Conservation (phyloP, 2,888 invertebrate genomes). For the Pycnomerus fuliginosus region DNA sequence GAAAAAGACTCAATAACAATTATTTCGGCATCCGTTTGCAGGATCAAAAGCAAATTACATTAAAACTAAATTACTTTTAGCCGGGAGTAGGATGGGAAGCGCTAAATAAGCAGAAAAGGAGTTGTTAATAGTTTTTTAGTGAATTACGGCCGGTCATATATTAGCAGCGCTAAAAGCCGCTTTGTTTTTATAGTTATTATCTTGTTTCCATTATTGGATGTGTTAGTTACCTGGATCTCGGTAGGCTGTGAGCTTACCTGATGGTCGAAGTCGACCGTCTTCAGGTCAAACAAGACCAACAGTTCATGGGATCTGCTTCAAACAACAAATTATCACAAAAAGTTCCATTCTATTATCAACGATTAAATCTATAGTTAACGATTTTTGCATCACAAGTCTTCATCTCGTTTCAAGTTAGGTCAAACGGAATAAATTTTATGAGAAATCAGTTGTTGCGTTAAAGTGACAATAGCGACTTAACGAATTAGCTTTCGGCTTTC, state of each 20-base stretch:
- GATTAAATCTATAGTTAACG: too few relatives aligned
- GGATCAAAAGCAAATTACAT: slow-evolving; percentile 28
- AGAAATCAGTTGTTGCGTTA: background rate
- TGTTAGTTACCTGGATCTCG: slow-evolving; percentile 42
- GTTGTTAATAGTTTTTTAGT: slow-evolving; percentile 41
- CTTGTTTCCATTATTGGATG: slow-evolving; percentile 47
- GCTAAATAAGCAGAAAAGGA: slow-evolving; percentile 42
- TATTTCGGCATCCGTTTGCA: slow-evolving; percentile 27
- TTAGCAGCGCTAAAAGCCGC: slow-evolving; percentile 43
- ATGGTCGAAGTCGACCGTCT: slow-evolving; percentile 12
- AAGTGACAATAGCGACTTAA: background rate
- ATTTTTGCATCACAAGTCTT: background rate
- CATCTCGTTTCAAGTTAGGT: background rate
- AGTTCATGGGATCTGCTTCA: background rate
- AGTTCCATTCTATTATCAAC: background rate
- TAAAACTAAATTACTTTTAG: slow-evolving; percentile 30
- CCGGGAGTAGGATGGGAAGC: slow-evolving; percentile 28
- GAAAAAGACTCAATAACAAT: too few relatives aligned
- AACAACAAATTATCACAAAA: too few relatives aligned
- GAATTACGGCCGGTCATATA: slow-evolving; percentile 41
- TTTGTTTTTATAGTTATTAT: slow-evolving; percentile 47
- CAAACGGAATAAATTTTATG: background rate
- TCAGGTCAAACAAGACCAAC: too few relatives aligned
- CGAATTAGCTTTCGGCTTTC: background rate
- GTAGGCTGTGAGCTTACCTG: slow-evolving; percentile 34